These are phyloP conservation scores for Stomatorhinus ivindoensis DNA, from an alignment of 2,113 vertebrate species.

Conservation along the genomic window DNA sequence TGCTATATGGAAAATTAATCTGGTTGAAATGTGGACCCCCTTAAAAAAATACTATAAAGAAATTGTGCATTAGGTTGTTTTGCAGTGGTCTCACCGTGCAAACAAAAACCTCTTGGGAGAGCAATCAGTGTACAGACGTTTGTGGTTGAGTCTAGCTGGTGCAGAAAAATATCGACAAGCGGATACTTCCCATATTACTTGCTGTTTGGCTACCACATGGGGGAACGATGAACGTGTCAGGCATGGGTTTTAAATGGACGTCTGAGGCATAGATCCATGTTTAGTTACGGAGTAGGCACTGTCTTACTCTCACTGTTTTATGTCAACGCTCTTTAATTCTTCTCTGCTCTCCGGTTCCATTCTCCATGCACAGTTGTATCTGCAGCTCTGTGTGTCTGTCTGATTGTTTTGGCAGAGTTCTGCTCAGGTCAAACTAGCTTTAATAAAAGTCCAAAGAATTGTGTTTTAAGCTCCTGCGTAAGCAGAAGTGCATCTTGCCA, in stretches of 20 bases:
- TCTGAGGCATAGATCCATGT: background rate
- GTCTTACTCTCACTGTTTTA: background rate
- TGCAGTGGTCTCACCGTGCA: background rate
- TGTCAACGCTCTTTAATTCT: background rate
- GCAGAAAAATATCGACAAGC: background rate
- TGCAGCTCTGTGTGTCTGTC: background rate
- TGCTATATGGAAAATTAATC: background rate
- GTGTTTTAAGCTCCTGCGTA: conserved; percentile 10
- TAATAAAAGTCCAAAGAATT: conserved; percentile 12
- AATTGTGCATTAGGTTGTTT: background rate
- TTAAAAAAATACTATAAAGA: background rate
- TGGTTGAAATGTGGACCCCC: background rate
- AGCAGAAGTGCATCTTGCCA: conserved; percentile 11
- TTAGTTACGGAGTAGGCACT: background rate
- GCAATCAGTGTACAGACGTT: background rate
- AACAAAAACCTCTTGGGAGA: background rate
- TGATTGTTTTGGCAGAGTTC: background rate
- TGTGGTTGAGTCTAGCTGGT: background rate
- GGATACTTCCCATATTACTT: background rate
- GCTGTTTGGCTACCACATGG: background rate
- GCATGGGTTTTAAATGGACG: background rate
- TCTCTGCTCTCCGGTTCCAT: background rate
- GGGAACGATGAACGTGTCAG: background rate
- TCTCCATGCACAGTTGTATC: background rate
- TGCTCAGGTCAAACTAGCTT: background rate